Evolutionary conservation across 2,888 invertebrate genomes (phyloP), one percentile per base, ranked within the genome.

Genomic region (Hydroisotoma schaefferi): DNA sequence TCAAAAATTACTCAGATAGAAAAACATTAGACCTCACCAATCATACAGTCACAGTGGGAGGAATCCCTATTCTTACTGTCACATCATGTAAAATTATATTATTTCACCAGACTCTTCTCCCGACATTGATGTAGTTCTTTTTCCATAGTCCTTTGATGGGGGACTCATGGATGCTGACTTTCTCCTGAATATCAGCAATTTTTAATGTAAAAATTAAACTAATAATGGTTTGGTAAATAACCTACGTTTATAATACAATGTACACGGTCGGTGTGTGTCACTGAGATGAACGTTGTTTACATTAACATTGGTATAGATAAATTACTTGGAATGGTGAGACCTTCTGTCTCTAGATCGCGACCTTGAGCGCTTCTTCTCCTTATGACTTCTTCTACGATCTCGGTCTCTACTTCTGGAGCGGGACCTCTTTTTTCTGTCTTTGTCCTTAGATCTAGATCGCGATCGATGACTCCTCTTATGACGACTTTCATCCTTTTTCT

Each of bases 41-140:
- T n/a, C n/a, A n/a, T n/a, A n/a, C n/a, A n/a, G n/a, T n/a, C n/a
- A n/a, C n/a, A n/a, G n/a, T n/a, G n/a, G n/a, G n/a, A n/a, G n/a
- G n/a, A n/a, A n/a, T n/a, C n/a, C n/a, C n/a, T n/a, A n/a, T n/a
- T n/a, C n/a, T n/a, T n/a, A n/a, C n/a, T n/a, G n/a, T n/a, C n/a
- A n/a, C n/a, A n/a, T n/a, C n/a, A n/a, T n/a, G n/a, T n/a, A n/a
- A n/a, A n/a, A n/a, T n/a, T n/a, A n/a, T 48, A 10, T 26, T 6
- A 38, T 57, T 57, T 61, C 61, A 33, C 61, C 57, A n/a, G 57
- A 54, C 28, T 61, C 61, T 28, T 61, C 57, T 33, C 55, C 57
- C 23, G 57, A 57, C 43, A 61, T 57, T 55, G 61, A 61, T 25
- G 53, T 28, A 4, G 54, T 54, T 38, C 61, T 53, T 54, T 22